These are phyloP conservation scores for Trogon melanurus DNA, from an alignment of 2,113 vertebrate genomes.

Conservation along the genomic window DNA sequence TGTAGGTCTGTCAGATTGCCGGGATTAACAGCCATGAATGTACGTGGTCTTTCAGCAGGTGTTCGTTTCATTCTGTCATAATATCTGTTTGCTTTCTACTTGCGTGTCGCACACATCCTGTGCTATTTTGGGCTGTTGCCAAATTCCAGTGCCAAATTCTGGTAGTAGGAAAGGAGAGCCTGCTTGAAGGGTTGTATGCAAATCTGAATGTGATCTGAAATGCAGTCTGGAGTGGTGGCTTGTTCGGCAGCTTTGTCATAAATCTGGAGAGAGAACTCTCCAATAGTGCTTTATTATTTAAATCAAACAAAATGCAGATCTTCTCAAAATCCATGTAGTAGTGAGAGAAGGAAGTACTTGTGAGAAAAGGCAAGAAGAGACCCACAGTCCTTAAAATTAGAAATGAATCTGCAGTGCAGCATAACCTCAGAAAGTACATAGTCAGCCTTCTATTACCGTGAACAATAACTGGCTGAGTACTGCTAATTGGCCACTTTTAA, in stretches of 20 bases:
- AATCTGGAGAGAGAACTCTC: background rate
- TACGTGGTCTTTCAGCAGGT: constrained; percentile 52
- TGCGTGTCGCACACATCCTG: constrained; percentile 42
- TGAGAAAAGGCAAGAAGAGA: background rate
- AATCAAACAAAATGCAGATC: background rate
- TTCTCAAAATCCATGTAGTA: background rate
- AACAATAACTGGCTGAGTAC: background rate
- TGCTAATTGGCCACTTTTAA: background rate
- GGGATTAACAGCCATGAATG: constrained; percentile 27
- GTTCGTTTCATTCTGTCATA: constrained; percentile 55
- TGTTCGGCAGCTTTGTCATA: constrained; percentile 39
- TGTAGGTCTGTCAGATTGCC: background rate
- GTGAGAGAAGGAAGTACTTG: background rate
- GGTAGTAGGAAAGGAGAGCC: constrained; percentile 35
- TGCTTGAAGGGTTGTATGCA: constrained; percentile 17
- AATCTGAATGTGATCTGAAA: constrained; percentile 29
- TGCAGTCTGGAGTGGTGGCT: background rate
- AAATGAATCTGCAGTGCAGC: background rate
- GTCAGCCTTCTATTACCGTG: background rate
- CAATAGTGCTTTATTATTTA: background rate
- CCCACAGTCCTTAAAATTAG: background rate
- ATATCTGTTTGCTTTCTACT: constrained; percentile 53
- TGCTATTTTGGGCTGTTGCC: constrained; percentile 54
- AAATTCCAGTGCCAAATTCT: constrained; percentile 43
- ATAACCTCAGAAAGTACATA: background rate